phyloP scores from a whole-genome alignment of 2,797 vertebrate genomes.

The Vultur gryphus region DNA sequence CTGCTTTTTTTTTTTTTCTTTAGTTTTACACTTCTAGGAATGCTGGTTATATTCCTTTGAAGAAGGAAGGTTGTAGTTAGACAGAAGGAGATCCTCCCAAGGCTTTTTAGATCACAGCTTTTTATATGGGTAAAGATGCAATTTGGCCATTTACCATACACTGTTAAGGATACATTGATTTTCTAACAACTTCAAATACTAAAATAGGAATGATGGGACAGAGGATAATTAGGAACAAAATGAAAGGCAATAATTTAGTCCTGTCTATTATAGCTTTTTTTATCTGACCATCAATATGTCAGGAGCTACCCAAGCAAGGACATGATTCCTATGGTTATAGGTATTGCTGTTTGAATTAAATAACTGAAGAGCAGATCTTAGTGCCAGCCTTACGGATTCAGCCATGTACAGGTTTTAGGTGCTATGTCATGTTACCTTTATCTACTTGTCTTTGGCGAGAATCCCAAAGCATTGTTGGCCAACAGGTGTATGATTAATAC shows the following conservation, averaged over 20 bases:
- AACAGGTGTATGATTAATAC: slow-evolving; percentile 45
- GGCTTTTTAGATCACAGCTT: background rate
- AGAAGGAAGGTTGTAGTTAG: background rate
- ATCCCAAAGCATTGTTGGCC: slow-evolving; percentile 25
- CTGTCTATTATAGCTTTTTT: background rate
- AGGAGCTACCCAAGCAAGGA: background rate
- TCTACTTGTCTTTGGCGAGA: background rate
- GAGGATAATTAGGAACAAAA: background rate
- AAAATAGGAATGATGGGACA: background rate
- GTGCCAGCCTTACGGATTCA: slow-evolving; percentile 16
- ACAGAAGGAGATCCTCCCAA: background rate
- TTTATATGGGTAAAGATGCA: background rate
- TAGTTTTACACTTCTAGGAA: background rate
- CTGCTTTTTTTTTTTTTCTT: background rate
- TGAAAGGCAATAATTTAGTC: background rate
- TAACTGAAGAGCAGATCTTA: background rate
- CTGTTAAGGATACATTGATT: background rate
- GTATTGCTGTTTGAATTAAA: background rate
- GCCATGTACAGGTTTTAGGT: slow-evolving; percentile 21
- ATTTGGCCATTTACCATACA: background rate
- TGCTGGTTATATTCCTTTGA: background rate
- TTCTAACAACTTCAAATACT: background rate
- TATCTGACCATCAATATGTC: background rate
- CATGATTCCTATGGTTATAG: background rate
- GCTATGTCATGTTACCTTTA: slow-evolving; percentile 29